A percentile compares a stretch with the other conserved stretches of the same genome.
Conservation (phyloP, 2,797 vertebrate genomes). For the Craterocephalus amniculus region DNA sequence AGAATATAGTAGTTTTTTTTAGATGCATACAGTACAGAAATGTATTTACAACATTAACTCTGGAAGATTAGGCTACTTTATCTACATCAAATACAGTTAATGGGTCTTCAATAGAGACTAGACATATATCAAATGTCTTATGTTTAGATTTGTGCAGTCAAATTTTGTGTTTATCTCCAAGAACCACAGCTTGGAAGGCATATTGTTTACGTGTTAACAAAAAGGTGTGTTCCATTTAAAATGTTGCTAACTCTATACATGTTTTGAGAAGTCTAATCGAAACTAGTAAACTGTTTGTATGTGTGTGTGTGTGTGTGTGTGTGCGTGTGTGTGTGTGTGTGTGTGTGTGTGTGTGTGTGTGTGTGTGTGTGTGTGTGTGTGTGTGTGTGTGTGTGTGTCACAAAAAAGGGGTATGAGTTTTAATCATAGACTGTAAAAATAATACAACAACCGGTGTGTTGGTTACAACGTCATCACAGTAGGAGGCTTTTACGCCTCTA, state of each 20-base stretch:
- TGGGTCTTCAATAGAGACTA: not conserved
- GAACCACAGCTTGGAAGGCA: not conserved
- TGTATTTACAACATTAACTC: not conserved
- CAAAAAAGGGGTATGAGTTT: too few relatives aligned
- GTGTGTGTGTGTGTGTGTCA: not conserved
- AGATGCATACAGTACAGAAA: not conserved
- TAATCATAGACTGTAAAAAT: too few relatives aligned
- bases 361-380: not conserved
- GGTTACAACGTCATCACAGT: not conserved
- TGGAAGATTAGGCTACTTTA: not conserved
- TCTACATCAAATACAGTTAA: not conserved
- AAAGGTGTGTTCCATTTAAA: not conserved
- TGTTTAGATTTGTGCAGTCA: not conserved
- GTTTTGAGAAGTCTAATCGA: not conserved
- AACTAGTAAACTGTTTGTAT: not conserved
- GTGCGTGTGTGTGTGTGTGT: not conserved
- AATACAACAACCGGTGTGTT: too few relatives aligned
- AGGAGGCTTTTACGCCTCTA: not conserved
- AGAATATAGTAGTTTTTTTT: not conserved
- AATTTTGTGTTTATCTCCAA: not conserved
- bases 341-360: not conserved
- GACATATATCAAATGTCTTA: not conserved
- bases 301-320: not conserved
- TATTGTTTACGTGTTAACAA: not conserved
- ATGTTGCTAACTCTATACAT: fast-evolving